Percentiles rank a stretch among this genome's conserved stretches.
Evolutionary conservation across 2,113 vertebrate genomes (phyloP).

Genomic region (Cyphomyrus discorhynchus): DNA sequence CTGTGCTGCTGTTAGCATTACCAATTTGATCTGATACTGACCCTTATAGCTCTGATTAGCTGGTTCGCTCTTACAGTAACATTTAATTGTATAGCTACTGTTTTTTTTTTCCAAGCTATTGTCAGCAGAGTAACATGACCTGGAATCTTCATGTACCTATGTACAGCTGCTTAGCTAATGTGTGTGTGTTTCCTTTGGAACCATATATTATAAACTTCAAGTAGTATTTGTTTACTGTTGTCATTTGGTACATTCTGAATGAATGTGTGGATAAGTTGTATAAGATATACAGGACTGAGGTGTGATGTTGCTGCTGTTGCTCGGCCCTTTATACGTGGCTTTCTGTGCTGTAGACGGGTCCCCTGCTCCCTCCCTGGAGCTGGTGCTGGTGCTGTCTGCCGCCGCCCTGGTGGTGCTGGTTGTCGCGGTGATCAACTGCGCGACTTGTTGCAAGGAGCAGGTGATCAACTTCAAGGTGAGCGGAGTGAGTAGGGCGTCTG

Average conservation of each 20-base stretch:
- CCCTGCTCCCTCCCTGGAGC: conserved; percentile 30
- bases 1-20: not conserved
- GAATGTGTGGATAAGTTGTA: not conserved
- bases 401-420: conserved; percentile 69
- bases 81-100: not conserved
- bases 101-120: not conserved
- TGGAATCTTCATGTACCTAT: not conserved
- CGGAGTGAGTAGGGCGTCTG: not conserved
- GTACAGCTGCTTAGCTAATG: not conserved
- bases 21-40: not conserved
- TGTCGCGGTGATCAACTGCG: conserved; percentile 77
- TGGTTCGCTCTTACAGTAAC: not conserved
- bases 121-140: not conserved
- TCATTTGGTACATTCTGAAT: not conserved
- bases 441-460: conserved; percentile 90
- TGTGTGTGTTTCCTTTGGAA: not conserved
- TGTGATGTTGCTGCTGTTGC: not conserved
- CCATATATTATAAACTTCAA: not conserved
- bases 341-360: not conserved
- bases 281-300: not conserved
- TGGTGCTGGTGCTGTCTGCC: conserved; percentile 71
- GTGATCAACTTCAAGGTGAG: conserved; percentile 96
- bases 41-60: not conserved
- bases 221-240: not conserved
- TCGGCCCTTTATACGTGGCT: not conserved